Evolutionary conservation across 2,113 vertebrate species (phyloP).

Genomic region (Lutjanus erythropterus): DNA sequence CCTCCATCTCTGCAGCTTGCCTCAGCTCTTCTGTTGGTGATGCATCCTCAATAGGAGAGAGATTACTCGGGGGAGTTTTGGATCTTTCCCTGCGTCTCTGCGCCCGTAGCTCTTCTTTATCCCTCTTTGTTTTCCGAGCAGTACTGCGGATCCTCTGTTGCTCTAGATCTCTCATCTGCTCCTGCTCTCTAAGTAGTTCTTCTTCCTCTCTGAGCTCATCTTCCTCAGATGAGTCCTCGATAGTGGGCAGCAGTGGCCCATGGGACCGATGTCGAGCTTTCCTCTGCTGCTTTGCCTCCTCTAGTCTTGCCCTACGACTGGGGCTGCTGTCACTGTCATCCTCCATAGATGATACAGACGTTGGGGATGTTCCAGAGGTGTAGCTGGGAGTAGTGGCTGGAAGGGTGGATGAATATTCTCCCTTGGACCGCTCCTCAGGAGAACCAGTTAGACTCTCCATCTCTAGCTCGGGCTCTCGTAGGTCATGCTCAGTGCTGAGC

Average conservation of each 20-base stretch:
- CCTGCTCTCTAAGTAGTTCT: conserved; percentile 96
- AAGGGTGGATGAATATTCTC: conserved; percentile 96
- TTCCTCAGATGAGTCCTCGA: conserved; percentile 98
- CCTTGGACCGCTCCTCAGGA: conserved; percentile 95
- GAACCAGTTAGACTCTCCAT: conserved; percentile 99
- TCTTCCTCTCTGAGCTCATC: conserved; percentile 98
- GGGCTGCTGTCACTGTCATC: conserved; percentile 99
- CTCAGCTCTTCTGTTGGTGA: conserved; percentile 97
- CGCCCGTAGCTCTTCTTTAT: conserved; percentile 97
- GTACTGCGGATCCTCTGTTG: conserved; percentile 98
- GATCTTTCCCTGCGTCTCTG: conserved; percentile 97
- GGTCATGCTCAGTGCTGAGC: conserved; percentile 89
- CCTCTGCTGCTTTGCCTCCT: conserved; percentile 97
- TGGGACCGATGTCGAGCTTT: conserved; percentile 97
- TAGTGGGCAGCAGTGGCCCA: conserved; percentile 95
- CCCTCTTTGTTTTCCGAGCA: conserved; percentile 94
- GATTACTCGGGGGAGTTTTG: conserved; percentile 98
- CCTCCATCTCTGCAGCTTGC: conserved; percentile 98
- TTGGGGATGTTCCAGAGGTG: conserved; percentile 96
- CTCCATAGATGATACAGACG: conserved; percentile 97
- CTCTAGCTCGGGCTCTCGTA: conserved; percentile 95
- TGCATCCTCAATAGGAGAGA: conserved; percentile 97
- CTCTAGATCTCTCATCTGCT: conserved; percentile 98
- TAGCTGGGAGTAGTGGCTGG: conserved; percentile 97
- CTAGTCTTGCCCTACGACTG: conserved; percentile 94